Evolutionary conservation across 64 coral and sea anemone genomes (phyloP).

Genomic region (Acropora yongei): DNA sequence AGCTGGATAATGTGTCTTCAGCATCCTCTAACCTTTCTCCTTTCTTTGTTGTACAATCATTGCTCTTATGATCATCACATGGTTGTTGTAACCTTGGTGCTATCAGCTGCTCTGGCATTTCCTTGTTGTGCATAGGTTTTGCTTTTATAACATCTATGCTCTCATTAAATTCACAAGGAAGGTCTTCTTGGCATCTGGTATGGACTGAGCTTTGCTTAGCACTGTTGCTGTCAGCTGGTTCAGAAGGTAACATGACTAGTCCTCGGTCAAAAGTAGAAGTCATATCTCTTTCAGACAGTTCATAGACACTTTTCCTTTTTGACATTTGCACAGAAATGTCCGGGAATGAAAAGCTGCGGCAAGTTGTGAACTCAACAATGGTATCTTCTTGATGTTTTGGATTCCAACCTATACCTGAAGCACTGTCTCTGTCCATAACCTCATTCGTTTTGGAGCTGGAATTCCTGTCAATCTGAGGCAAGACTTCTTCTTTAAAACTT

Average conservation of each 20-base stretch:
- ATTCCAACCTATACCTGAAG: neutral
- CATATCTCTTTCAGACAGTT: constrained; percentile 12
- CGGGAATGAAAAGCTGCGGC: neutral
- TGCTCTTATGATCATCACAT: constrained; percentile 2
- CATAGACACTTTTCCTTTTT: constrained; percentile 23
- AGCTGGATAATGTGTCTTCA: neutral
- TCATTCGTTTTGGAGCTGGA: neutral
- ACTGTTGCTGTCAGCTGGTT: neutral
- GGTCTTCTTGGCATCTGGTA: neutral
- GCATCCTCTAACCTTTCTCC: neutral
- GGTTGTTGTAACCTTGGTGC: neutral
- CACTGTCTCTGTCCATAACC: neutral
- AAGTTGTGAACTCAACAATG: constrained; percentile 10
- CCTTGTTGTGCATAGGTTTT: neutral
- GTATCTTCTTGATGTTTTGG: neutral
- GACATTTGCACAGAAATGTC: neutral
- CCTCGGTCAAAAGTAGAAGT: constrained; percentile 9
- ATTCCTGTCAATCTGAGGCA: neutral
- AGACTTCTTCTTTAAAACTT: neutral
- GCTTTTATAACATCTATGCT: neutral
- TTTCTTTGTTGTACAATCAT: neutral
- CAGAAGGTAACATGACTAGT: neutral
- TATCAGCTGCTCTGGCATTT: neutral
- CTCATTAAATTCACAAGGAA: neutral
- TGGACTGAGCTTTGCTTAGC: neutral